Conservation (phyloP, 1,140 invertebrate genomes). For the Holcopasites calliopsidis region DNA sequence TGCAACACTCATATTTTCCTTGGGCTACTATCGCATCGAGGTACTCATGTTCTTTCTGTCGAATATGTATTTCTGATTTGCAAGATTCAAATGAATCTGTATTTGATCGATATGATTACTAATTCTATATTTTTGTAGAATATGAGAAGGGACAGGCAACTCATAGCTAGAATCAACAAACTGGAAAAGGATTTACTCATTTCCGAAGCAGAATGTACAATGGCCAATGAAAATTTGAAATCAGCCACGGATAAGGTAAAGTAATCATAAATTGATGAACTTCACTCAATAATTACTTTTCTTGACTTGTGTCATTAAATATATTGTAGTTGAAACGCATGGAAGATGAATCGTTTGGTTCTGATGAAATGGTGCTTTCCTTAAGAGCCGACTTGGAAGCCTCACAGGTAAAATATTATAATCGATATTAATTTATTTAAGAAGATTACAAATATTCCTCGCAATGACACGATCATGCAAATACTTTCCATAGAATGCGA, state of each 20-base stretch:
- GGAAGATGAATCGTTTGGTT: conserved; percentile 85
- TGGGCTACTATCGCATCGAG: conserved; percentile 88
- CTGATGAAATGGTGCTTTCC: conserved; percentile 83
- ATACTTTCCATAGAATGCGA: conserved; percentile 66
- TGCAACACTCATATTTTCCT: conserved; percentile 85
- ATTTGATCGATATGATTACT: conserved; percentile 10
- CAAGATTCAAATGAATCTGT: no score
- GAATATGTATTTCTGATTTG: no score
- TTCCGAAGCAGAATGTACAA: conserved; percentile 83
- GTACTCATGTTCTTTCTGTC: no score
- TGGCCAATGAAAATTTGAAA: conserved; percentile 84
- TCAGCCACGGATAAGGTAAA: conserved; percentile 83
- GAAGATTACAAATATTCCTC: background rate
- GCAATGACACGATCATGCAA: background rate
- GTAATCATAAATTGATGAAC: conserved; percentile 11
- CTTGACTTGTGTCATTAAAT: conserved; percentile 14
- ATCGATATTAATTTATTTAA: background rate
- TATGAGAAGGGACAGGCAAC: conserved; percentile 82
- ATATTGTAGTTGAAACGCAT: conserved; percentile 77
- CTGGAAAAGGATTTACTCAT: conserved; percentile 81
- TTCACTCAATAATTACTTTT: conserved; percentile 17
- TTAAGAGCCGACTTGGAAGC: conserved; percentile 73
- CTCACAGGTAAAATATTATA: conserved; percentile 66
- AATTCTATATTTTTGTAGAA: conserved; percentile 74
- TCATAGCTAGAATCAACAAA: conserved; percentile 83